Base-by-base conservation (phyloP, 2,888 invertebrate species). In the Acanthococcus lagerstroemiae region DNA sequence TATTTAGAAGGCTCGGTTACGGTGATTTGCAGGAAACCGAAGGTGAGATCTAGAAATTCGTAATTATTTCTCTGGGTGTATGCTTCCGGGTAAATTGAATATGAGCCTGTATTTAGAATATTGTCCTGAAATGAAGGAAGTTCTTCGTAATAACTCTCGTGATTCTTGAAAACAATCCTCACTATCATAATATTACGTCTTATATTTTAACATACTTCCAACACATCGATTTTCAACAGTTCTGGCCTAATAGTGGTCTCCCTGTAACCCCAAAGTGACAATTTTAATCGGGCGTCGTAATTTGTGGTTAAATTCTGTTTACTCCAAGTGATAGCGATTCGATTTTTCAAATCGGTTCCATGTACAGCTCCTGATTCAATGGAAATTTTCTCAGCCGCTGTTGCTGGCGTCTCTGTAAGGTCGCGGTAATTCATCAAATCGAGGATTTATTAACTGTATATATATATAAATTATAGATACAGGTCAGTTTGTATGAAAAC, bases 251-350 rank as follows among this genome's bases (percentile, higher is more conserved):
- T 90, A 0, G 87, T 88, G 0, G 84, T 82, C 76, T 94, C 94
- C 58, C 88, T 83, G 77, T 94, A 94, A 0, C 94, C 94, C 88
- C 89, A 95, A 12, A 95, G 76, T 0, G 89, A 88, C 71, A 95
- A 87, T 70, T 84, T 84, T 1, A 94, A 83, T 55, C 83, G 83
- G 0, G 89, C 86, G 72, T 86, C 86, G 37, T 82, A 78, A 74
- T 89, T 90, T 44, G 83, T 83, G 0, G 93, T 92, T 74, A 95
- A 85, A 78, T 94, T 93, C 73, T 84, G 84, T 27, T 84, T 83
- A 72, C 88, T 85, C 94, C 94, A 95, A 19, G 84, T 84, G 56
- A 94, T 86, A 73, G 81, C 83, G 56, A 95, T 82, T 74, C 87
- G 84, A 69, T 84, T 83, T 65, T 84, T 85, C 17, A 74, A 73